Evolutionary conservation across 2,888 invertebrate genomes (phyloP).

Genomic region (Tortricodes alternella): DNA sequence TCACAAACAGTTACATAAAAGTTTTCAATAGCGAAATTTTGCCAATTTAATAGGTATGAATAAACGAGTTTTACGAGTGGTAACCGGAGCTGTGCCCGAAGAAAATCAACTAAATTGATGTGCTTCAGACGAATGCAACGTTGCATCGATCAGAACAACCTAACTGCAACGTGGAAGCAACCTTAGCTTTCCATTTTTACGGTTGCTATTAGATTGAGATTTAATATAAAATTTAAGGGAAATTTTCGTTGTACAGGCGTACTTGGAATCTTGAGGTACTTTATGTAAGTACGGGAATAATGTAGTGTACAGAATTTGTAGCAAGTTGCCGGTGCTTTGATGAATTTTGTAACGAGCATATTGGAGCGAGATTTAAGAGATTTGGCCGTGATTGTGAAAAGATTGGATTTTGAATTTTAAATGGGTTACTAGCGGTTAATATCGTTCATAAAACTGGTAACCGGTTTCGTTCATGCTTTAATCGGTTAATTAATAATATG

Average conservation of each 20-base stretch:
- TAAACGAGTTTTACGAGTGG: conserved; percentile 36
- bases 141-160: conserved; percentile 54
- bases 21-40: conserved; percentile 8
- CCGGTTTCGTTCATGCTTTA: too few species aligned
- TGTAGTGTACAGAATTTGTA: conserved; percentile 26
- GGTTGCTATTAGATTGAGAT: conserved; percentile 38
- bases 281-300: conserved; percentile 51
- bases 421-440: too few species aligned
- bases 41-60: conserved; percentile 41
- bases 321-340: conserved; percentile 17
- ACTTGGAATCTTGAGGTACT: conserved; percentile 61
- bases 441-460: too few species aligned
- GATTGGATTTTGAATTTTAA: not conserved
- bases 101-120: conserved; percentile 70
- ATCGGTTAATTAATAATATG: too few species aligned
- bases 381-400: conserved; percentile 3
- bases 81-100: conserved; percentile 46
- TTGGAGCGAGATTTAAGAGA: not conserved
- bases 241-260: conserved; percentile 57
- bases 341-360: conserved; percentile 25
- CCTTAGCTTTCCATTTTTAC: conserved; percentile 34
- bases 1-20: conserved; percentile 4
- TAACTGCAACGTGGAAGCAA: conserved; percentile 34
- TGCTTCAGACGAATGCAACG: conserved; percentile 58
- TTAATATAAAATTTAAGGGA: conserved; percentile 45